A percentile compares a stretch with the other conserved stretches of the same genome.
phyloP scores from a whole-genome alignment of 2,888 invertebrate genomes.

The Mesorhabditis belari region DNA sequence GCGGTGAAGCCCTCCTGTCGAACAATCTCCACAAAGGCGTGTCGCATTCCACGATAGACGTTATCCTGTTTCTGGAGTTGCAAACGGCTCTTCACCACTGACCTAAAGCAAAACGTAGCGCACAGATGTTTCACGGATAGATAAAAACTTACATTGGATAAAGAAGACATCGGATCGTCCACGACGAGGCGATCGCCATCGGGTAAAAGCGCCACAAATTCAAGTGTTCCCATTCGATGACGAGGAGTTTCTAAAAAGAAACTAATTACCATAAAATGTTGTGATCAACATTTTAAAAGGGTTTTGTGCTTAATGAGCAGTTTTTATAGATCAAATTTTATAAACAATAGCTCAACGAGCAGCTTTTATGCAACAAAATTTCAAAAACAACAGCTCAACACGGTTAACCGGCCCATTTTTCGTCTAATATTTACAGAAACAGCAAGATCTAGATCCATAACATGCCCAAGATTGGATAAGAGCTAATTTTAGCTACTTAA shows the following conservation, averaged over 20 bases:
- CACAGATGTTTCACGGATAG: background rate
- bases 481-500: no score
- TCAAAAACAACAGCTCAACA: no score
- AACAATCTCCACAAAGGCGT: constrained; percentile 46
- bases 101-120: background rate
- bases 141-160: constrained; percentile 47
- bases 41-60: constrained; percentile 43
- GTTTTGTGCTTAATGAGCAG: no score
- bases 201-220: constrained; percentile 45
- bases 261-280: no score
- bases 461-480: background rate
- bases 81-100: constrained; percentile 23
- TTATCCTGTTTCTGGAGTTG: constrained; percentile 48
- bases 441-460: background rate
- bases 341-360: no score
- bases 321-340: no score
- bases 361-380: no score
- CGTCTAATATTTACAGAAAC: no score
- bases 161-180: constrained; percentile 35
- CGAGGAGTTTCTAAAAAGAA: constrained; percentile 20
- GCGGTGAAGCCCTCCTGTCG: constrained; percentile 43
- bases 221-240: constrained; percentile 51
- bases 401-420: no score
- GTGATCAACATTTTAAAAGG: no score
- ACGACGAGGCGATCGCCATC: constrained; percentile 33